Evolutionary conservation across 2,113 vertebrate species (phyloP).

Genomic region (Tenrec ecaudatus): DNA sequence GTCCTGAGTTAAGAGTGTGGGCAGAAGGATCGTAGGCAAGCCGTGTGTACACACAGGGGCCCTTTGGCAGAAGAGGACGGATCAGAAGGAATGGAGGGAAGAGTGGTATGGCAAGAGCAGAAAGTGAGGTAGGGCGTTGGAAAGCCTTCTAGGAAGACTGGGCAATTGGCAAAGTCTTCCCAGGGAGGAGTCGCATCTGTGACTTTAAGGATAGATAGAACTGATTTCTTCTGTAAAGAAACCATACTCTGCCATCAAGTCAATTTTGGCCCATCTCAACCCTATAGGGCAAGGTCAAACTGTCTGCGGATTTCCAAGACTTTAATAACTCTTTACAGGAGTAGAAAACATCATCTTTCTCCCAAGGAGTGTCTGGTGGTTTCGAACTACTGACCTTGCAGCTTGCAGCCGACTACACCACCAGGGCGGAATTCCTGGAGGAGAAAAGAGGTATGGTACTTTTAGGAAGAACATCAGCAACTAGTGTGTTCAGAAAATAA

Average conservation of each 20-base stretch:
- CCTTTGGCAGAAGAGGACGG: background rate
- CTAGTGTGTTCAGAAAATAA: background rate
- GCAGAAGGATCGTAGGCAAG: background rate
- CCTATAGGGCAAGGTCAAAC: too few species aligned
- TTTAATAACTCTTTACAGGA: too few species aligned
- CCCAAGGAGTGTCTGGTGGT: too few species aligned
- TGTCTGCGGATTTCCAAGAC: too few species aligned
- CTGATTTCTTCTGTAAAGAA: constrained; percentile 1
- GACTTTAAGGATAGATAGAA: background rate
- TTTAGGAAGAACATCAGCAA: background rate
- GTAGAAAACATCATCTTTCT: too few species aligned
- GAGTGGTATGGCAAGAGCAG: background rate
- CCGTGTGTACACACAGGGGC: background rate
- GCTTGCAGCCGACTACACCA: too few species aligned
- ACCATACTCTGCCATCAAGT: too few species aligned
- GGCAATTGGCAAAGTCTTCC: background rate
- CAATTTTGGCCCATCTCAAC: too few species aligned
- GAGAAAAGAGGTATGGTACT: background rate
- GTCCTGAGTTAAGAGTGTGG: background rate
- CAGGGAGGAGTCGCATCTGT: background rate
- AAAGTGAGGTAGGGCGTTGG: background rate
- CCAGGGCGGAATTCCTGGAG: too few species aligned
- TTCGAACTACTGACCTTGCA: too few species aligned
- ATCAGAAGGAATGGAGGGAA: background rate
- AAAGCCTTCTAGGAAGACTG: constrained; percentile 10